phyloP scores from a whole-genome alignment of 2,797 vertebrate genomes.

The Microchirus variegatus region DNA sequence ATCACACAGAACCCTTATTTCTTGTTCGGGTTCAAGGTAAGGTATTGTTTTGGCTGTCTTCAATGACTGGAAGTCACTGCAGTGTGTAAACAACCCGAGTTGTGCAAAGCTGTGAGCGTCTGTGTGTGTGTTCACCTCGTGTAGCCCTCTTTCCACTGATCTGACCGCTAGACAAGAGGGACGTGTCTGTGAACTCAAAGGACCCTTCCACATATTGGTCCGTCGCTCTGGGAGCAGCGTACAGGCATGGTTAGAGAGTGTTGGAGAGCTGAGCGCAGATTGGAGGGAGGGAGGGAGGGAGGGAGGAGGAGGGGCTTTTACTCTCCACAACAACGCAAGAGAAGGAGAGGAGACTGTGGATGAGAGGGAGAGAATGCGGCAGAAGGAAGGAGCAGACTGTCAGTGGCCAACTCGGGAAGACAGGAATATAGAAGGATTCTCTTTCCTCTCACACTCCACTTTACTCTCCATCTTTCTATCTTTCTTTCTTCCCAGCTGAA shows the following conservation, averaged over 20 bases:
- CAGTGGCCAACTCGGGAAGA: slow-evolving; percentile 33
- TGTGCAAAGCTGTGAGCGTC: not conserved
- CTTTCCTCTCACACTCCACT: slow-evolving; percentile 5
- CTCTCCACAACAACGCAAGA: slow-evolving; percentile 57
- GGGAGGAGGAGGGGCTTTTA: slow-evolving; percentile 62
- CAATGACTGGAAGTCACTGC: too few relatives aligned
- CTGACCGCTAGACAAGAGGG: slow-evolving; percentile 18
- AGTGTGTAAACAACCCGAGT: not conserved
- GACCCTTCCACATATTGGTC: slow-evolving; percentile 22
- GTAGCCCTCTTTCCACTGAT: slow-evolving; percentile 10
- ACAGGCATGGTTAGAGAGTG: slow-evolving; percentile 38
- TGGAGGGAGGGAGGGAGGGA: not conserved
- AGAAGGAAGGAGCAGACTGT: slow-evolving; percentile 60
- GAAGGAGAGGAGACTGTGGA: slow-evolving; percentile 42
- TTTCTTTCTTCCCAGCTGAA: not conserved
- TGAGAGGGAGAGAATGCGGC: slow-evolving; percentile 68
- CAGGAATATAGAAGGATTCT: slow-evolving; percentile 26
- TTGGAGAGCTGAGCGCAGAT: slow-evolving; percentile 13
- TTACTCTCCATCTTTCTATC: not conserved
- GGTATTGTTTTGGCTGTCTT: too few relatives aligned
- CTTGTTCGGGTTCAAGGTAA: too few relatives aligned
- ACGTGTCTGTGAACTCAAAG: slow-evolving; percentile 27
- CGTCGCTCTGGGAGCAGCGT: slow-evolving; percentile 14
- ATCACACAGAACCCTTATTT: too few relatives aligned
- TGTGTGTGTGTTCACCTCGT: not conserved